Evolutionary conservation across 2,888 invertebrate species (phyloP), one percentile per base, ranked within the genome.

Genomic region (Ichneumoninae sp.): DNA sequence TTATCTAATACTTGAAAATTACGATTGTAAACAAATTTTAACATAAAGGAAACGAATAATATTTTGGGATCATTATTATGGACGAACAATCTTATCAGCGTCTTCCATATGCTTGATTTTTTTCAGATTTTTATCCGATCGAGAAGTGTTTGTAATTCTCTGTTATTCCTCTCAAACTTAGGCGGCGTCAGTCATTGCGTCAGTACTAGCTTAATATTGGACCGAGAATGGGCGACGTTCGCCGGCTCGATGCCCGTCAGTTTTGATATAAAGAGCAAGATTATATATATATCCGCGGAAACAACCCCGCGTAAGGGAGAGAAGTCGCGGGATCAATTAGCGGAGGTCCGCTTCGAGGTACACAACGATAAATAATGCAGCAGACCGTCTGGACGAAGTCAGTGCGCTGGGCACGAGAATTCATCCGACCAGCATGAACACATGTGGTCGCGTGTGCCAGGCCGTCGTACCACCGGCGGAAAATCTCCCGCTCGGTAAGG

Each of bases 291-390:
- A 83, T 82, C 57, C 54, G 80, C 72, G 52, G 57, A 69, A 54
- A 65, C 40, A 71, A 10, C 60, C 65, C 66, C 83, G 85, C 97
- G 97, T 97, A 92, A 96, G 54, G 70, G n/a, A 75, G 82, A 44
- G 30, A 72, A 76, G 85, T 72, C 65, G 57, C 40, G 60, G 88
- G 89, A 89, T 90, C 90, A 90, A 91, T 91, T 91, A 91, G 87
- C 86, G 74, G 84, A 87, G 88, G 57, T 76, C 82, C 89, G 88
- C 44, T 80, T 85, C 76, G 50, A 54, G 60, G 70, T 62, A 72
- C 79, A 69, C 81, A 84, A 79, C 88, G 88, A 91, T 92, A 92
- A 93, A 93, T 93, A 93, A 93, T 93, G 90, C 90, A 92, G 89
- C 77, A 82, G 88, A 92, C 88, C 90, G 92, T 91, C 93, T 92